Evolutionary conservation across 2,113 vertebrate species (phyloP).

Genomic region (Bubo blakistoni): DNA sequence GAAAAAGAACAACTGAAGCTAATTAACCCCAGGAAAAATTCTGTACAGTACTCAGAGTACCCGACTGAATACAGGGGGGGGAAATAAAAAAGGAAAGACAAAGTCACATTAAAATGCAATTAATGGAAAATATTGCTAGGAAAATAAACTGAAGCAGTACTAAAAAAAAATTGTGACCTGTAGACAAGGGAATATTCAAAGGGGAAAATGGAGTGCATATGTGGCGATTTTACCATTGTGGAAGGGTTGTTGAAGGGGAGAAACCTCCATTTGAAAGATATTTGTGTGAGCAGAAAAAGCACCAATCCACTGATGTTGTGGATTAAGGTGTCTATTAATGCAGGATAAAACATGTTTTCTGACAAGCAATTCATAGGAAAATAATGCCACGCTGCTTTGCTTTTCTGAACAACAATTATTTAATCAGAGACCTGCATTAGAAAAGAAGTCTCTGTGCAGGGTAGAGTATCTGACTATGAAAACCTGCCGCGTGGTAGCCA

Average conservation of each 20-base stretch:
- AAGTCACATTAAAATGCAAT: not conserved
- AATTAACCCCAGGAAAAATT: not conserved
- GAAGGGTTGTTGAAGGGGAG: not conserved
- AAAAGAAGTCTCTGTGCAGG: not conserved
- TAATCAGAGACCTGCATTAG: not conserved
- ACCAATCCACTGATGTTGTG: fast-evolving
- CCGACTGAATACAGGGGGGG: fast-evolving
- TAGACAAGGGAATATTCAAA: not conserved
- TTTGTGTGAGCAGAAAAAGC: not conserved
- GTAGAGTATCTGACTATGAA: not conserved
- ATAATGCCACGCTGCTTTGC: not conserved
- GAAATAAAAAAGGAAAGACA: not conserved
- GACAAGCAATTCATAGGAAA: not conserved
- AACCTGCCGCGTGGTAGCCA: fast-evolving
- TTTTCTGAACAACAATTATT: not conserved
- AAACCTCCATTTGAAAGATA: not conserved
- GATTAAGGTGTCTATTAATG: not conserved
- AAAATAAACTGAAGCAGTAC: not conserved
- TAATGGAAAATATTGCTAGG: not conserved
- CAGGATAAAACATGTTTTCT: not conserved
- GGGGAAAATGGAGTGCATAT: not conserved
- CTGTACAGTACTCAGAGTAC: not conserved
- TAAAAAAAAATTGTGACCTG: not conserved
- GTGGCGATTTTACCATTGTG: not conserved
- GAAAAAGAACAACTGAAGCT: not conserved